Base-by-base conservation (phyloP, 2,888 invertebrate species). In the Nudaria mundana region DNA sequence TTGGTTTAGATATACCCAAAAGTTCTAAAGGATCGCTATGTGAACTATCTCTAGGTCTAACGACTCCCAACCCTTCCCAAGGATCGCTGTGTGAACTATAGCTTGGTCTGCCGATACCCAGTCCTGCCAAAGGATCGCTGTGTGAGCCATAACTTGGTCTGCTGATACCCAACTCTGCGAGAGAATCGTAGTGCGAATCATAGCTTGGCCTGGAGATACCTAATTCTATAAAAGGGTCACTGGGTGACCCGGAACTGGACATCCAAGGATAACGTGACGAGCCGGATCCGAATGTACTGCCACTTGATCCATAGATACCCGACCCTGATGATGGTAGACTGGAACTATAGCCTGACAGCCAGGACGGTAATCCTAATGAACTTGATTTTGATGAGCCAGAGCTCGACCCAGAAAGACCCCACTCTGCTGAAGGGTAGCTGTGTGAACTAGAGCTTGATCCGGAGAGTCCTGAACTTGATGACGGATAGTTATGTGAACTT, bases 261-360 rank as follows among this genome's bases (percentile, higher is more conserved):
- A n/a, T n/a, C n/a, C n/a, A n/a, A 3, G 48, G 48, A 16, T 48
- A 44, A 1, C 25, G 6, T 16, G 29, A 18, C 10, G 38, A 38
- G 4, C 37, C 30, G 6, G 43, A 46, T 29, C 59, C n/a, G n/a
- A n/a, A n/a, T n/a, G n/a, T n/a, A n/a, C n/a, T n/a, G n/a, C n/a
- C n/a, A n/a, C n/a, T n/a, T n/a, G n/a, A n/a, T n/a, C n/a, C n/a
- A n/a, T n/a, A n/a, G n/a, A n/a, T n/a, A n/a, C n/a, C 59, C 6
- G 60, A 45, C 0, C 41, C 44, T 2, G 59, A 56, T n/a, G 55
- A 50, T 0, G 66, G n/a, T n/a, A n/a, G n/a, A n/a, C n/a, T n/a
- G n/a, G n/a, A n/a, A n/a, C n/a, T n/a, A n/a, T n/a, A n/a, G n/a
- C n/a, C n/a, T n/a, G n/a, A n/a, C n/a, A n/a, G n/a, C n/a, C n/a